Percentiles rank a stretch among this genome's conserved stretches.
These are phyloP conservation scores for Stratiolaelaps scimitus DNA, from an alignment of 1,140 invertebrate species.

Conservation along the genomic window DNA sequence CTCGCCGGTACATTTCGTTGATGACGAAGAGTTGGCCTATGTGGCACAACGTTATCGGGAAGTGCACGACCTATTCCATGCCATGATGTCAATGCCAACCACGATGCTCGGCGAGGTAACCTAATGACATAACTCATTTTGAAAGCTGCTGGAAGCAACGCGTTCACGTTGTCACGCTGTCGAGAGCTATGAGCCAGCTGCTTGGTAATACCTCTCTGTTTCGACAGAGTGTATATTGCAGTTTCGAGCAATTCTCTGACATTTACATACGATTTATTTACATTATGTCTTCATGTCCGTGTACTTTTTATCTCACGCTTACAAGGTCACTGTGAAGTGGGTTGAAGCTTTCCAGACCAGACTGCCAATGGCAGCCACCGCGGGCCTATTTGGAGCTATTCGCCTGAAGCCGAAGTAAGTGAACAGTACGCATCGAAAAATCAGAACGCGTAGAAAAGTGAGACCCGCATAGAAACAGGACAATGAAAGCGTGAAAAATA, in stretches of 20 bases:
- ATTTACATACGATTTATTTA: no score
- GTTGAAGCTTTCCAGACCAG: constrained; percentile 81
- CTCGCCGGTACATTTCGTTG: constrained; percentile 71
- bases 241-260: no score
- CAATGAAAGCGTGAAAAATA: background rate
- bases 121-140: no score
- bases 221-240: no score
- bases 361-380: constrained; percentile 76
- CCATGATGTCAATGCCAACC: constrained; percentile 78
- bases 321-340: constrained; percentile 90
- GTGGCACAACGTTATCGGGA: constrained; percentile 94
- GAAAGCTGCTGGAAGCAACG: no score
- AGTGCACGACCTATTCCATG: constrained; percentile 86
- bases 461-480: no score
- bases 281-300: no score
- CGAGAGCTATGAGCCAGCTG: no score
- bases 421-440: background rate
- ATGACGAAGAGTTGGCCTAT: constrained; percentile 79
- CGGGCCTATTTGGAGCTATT: constrained; percentile 69
- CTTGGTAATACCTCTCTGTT: no score
- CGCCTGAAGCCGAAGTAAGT: constrained; percentile 63
- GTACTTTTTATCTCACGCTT: constrained; percentile 36
- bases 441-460: background rate
- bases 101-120: constrained; percentile 68
- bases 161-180: no score